These are phyloP conservation scores for Phrynocephalus versicolor DNA, from an alignment of 2,113 vertebrate genomes.

Conservation along the genomic window DNA sequence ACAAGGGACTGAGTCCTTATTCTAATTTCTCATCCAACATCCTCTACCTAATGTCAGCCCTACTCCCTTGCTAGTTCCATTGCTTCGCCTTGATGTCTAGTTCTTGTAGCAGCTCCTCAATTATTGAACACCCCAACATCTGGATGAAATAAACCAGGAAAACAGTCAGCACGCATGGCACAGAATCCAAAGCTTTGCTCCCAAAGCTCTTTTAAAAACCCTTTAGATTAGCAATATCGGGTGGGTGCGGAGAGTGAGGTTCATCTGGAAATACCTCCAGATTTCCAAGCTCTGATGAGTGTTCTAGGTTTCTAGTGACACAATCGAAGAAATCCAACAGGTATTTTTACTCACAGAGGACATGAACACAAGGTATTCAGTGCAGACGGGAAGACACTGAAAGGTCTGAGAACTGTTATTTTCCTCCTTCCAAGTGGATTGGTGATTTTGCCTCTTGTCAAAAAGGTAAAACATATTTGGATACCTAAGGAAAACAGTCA, in stretches of 20 bases:
- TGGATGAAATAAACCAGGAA: slow-evolving; percentile 63
- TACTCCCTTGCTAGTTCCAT: slow-evolving; percentile 61
- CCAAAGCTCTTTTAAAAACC: neutral
- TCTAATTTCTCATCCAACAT: slow-evolving; percentile 29
- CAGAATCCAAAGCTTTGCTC: slow-evolving; percentile 31
- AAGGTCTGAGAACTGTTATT: slow-evolving; percentile 21
- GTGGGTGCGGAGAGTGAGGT: neutral
- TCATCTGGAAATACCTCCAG: neutral
- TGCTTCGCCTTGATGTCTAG: slow-evolving; percentile 60
- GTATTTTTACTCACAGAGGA: slow-evolving; percentile 1
- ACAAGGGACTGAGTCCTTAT: slow-evolving; percentile 26
- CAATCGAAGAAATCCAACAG: neutral
- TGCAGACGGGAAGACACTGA: neutral
- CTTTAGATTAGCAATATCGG: neutral
- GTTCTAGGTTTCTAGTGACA: neutral
- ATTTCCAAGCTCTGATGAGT: neutral
- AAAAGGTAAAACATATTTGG: neutral
- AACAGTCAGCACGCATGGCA: slow-evolving; percentile 51
- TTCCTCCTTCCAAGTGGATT: neutral
- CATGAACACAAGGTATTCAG: rapidly evolving
- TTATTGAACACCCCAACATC: slow-evolving; percentile 71
- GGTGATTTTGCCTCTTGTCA: rapidly evolving
- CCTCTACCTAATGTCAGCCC: slow-evolving; percentile 39
- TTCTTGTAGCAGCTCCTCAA: slow-evolving; percentile 63
- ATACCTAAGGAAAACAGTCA: slow-evolving; percentile 2